Evolutionary conservation across 2,888 invertebrate species (phyloP), one percentile per base, ranked within the genome.

Genomic region (Sturmia bella): DNA sequence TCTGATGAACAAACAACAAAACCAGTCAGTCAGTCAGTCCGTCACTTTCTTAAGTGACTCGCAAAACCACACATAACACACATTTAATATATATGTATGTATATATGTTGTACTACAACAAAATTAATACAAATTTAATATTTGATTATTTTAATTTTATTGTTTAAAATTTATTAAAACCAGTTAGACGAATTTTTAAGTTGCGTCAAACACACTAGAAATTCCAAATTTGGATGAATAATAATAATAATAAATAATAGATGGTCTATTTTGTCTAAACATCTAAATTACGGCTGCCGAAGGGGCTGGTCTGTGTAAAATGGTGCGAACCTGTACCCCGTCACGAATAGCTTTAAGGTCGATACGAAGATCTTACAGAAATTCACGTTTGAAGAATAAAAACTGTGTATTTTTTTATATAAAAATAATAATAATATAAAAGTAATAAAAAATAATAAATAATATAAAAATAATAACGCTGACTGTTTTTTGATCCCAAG

Each of bases 1-100:
- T 15, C 19, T 39, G 24, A 21, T 7, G 9, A 32, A 32, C 32
- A 73, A 52, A 43, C 32, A 74, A 74, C 74, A n/a, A n/a, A n/a
- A n/a, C n/a, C n/a, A n/a, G n/a, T n/a, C n/a, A n/a, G n/a, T n/a
- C n/a, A n/a, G n/a, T n/a, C n/a, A n/a, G n/a, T n/a, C 43, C 56
- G 64, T 66, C 50, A 15, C 17, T 7, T 57, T 39, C 48, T 70
- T 7, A 50, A 48, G 45, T 37, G 15, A 37, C 21, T 43, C 56
- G 56, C 45, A 69, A 43, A 7, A 43, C 19, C 32, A 45, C 24
- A 59, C 48, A 50, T 39, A 32, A 15, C 2, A 45, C 57, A 21
- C 48, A 37, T 1, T 37, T 48, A 12, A 21, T 45, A 32, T 24
- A 15, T 66, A 41, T n/a, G 17, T 7, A n/a, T n/a, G n/a, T n/a